Base-by-base conservation (phyloP, 1,140 invertebrate species). In the Probaryconus sp. region DNA sequence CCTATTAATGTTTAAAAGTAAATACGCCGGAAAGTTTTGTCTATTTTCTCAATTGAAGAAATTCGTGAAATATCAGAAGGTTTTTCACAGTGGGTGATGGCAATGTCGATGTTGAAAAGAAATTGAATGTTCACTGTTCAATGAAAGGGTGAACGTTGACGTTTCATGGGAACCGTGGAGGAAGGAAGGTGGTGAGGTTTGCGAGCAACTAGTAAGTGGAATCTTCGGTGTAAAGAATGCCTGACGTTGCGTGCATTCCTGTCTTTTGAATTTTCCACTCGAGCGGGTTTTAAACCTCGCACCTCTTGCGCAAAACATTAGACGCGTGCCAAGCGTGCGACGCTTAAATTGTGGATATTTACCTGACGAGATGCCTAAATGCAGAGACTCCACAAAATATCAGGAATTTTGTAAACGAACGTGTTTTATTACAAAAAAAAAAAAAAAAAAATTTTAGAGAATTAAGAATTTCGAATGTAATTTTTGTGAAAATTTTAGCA, bases 201-300 rank as follows among this genome's bases (percentile, higher is more conserved):
- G 26, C n/a, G 16, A 28, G 33, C 26, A 13, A 31, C 31, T 5
- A 2, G 30, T 16, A 28, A 33, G 47, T 37, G 1, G 2, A 31
- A 21, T 30, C 9, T n/a, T 28, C 4, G 42, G 55, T 13, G 42
- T 43, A 45, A 35, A 43, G 55, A 35, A 53, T 53, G 53, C 38
- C 17, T 21, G 26, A 5, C 53, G 53, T 56, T 31, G 53, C 53
- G 26, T 56, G 53, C 53, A 56, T 56, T 56, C 53, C 53, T 43
- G 58, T 48, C 45, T 30, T 64, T 53, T 20, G 37, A 51, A 64
- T 64, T 64, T 64, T 64, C 47, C 47, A 17, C 43, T 64, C 21
- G 24, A 38, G 5, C 16, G 35, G 7, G 17, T 31, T 13, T 13
- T 28, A 37, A 51, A 43, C 60, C 28, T 51, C 33, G 26, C 45